Evolutionary conservation across 2,113 vertebrate genomes (phyloP).

Genomic region (Embiotoca jacksoni): DNA sequence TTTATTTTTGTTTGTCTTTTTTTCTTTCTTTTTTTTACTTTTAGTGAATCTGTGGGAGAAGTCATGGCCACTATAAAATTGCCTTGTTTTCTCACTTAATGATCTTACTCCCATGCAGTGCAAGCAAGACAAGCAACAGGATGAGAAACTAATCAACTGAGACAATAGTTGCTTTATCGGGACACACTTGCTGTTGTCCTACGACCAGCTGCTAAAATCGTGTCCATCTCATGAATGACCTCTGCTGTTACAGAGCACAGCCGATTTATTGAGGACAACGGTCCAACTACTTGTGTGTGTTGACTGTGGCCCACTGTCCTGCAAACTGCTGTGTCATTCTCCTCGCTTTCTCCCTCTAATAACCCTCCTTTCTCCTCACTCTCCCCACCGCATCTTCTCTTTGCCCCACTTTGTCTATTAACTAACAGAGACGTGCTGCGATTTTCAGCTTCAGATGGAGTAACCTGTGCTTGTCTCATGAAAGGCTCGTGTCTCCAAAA

Average conservation of each 20-base stretch:
- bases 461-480: neutral
- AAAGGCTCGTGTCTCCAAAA: neutral
- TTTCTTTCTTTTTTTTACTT: neutral
- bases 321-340: slow-evolving; percentile 81
- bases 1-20: accelerated
- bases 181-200: neutral
- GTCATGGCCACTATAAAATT: neutral
- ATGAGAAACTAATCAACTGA: neutral
- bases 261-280: slow-evolving; percentile 55
- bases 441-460: slow-evolving; percentile 28
- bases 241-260: slow-evolving; percentile 53
- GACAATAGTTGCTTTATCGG: slow-evolving; percentile 1
- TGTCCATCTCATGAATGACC: slow-evolving; percentile 48
- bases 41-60: neutral
- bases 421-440: slow-evolving; percentile 33
- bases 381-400: slow-evolving; percentile 21
- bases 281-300: slow-evolving; percentile 33
- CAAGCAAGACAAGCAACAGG: neutral
- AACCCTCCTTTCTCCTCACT: slow-evolving; percentile 42
- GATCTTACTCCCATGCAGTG: too few species aligned
- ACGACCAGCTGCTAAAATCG: slow-evolving; percentile 25
- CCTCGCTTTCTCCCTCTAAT: slow-evolving; percentile 51
- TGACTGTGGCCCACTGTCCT: slow-evolving; percentile 57
- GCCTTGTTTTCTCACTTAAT: neutral
- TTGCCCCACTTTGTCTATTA: slow-evolving; percentile 45